These are phyloP conservation scores for Eupsittula cactorum DNA, from an alignment of 2,113 vertebrate species.

Conservation along the genomic window DNA sequence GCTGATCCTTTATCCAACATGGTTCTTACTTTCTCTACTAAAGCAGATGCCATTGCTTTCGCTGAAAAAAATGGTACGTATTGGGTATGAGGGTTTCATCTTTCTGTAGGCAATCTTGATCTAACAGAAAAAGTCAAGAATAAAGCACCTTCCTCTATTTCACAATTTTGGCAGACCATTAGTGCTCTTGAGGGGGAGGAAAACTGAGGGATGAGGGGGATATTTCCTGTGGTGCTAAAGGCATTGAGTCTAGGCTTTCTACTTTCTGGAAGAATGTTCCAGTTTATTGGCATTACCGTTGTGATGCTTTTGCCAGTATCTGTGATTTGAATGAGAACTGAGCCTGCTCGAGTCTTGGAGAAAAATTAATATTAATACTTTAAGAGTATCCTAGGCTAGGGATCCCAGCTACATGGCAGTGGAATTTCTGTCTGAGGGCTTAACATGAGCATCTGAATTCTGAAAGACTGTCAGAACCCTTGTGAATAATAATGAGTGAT, in stretches of 20 bases:
- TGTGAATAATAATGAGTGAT: background rate
- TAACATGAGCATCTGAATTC: background rate
- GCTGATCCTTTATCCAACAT: conserved; percentile 96
- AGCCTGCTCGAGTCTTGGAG: background rate
- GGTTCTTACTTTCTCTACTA: conserved; percentile 86
- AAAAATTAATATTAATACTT: background rate
- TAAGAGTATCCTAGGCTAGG: background rate
- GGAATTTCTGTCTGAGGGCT: background rate
- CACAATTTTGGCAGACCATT: background rate
- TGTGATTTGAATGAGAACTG: background rate
- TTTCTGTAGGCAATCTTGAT: background rate
- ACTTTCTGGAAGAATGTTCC: background rate
- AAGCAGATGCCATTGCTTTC: conserved; percentile 93
- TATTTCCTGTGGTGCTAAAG: background rate
- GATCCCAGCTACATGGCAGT: background rate
- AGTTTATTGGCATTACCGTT: background rate
- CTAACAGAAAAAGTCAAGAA: background rate
- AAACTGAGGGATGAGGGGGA: rapidly evolving
- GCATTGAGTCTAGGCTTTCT: background rate
- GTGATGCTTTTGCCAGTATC: background rate
- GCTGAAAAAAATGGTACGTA: conserved; percentile 95
- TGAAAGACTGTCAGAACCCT: background rate
- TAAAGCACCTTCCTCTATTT: background rate
- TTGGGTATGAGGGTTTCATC: background rate
- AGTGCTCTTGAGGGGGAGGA: background rate